Percentiles rank a stretch among this genome's conserved stretches.
Conservation (phyloP, 2,797 vertebrate species). For the Vespertilio murinus region DNA sequence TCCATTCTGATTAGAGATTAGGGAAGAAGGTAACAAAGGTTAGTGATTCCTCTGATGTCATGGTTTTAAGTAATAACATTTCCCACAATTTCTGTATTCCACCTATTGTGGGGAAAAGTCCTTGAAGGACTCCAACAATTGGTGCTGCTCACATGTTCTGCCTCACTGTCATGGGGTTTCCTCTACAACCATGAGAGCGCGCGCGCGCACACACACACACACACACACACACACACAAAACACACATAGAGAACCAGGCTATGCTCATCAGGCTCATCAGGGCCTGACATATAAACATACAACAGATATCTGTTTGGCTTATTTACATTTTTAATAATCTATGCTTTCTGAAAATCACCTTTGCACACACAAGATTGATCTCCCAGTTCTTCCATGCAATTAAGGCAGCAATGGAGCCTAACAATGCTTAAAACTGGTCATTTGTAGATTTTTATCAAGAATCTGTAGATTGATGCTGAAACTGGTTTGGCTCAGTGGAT, state of each 20-base stretch:
- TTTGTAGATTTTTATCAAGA: neutral
- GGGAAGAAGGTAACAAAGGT: neutral
- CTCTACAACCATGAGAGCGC: neutral
- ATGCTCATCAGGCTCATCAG: neutral
- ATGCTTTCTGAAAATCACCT: slow-evolving; percentile 27
- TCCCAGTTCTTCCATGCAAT: neutral
- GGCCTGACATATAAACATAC: rapidly evolving
- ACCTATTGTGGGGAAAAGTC: neutral
- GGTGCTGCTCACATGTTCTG: neutral
- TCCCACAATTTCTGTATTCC: neutral
- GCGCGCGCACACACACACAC: neutral
- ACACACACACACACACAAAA: rapidly evolving
- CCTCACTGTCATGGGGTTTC: neutral
- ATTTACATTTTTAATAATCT: slow-evolving; percentile 37
- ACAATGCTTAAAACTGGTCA: neutral
- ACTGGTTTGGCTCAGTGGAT: no score
- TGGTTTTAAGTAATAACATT: neutral
- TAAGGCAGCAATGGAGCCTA: neutral
- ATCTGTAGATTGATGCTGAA: neutral
- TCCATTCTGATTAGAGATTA: neutral
- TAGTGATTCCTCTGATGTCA: rapidly evolving
- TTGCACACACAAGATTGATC: neutral
- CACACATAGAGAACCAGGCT: neutral
- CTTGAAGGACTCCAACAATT: neutral
- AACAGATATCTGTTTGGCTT: neutral